Base-by-base conservation (phyloP, 2,797 vertebrate species). In the Microhierax caerulescens region DNA sequence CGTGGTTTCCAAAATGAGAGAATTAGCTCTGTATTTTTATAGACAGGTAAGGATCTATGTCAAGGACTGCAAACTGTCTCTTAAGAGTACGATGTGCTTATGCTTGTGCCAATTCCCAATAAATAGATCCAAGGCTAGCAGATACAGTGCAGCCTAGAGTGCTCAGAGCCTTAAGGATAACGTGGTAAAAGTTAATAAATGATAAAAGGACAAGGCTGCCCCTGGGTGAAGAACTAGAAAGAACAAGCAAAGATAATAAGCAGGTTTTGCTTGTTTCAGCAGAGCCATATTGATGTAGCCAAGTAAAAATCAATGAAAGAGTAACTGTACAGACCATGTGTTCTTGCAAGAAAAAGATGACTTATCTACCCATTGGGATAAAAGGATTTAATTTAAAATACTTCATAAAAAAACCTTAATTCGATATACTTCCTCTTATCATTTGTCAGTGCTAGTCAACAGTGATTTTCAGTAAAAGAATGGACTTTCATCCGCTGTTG, bases 251-350 rank as follows among this genome's bases (percentile, higher is more conserved):
- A 39, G 63, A 81, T 76, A 94, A 93, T 48, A 64, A 93, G 59
- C 73, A 74, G 56, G 32, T 82, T 96, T 88, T 90, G 70, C 93
- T 93, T 79, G 53, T 94, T 93, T 95, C 96, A 96, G 94, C 96
- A 96, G 77, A 92, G 73, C 27, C 77, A 53, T 63, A 95, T 70
- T 32, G 89, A 94, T 61, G 67, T 9, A 27, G 25, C 36, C 60
- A 93, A 79, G 56, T 27, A 74, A 91, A 91, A 96, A 95, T 91
- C 86, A 81, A 89, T 92, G 67, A 51, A 93, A 68, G 28, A 82
- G 36, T 45, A n/a, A 70, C 23, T 51, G n/a, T 28, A 68, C 64
- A 76, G 36, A 64, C 37, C 28, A 68, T 48, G 28, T 73, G 76
- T 37, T 91, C 84, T 77, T 68, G 51, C 77, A 92, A 81, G 84